Conservation (phyloP, 2,888 invertebrate genomes). For the Phasia obesa region DNA sequence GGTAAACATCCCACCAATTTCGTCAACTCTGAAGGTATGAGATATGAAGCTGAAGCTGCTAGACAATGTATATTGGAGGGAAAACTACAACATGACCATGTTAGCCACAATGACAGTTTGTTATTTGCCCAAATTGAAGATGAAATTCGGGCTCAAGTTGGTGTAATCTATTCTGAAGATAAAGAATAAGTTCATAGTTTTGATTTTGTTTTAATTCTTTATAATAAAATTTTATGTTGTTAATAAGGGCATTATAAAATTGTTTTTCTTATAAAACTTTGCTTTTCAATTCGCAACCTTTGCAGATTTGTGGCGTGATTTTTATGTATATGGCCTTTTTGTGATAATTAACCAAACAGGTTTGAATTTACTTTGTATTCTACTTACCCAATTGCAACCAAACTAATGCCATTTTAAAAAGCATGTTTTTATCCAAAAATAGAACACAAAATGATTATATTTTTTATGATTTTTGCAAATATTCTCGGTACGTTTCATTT, state of each 20-base stretch:
- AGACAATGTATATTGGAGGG: constrained; percentile 86
- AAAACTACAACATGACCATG: constrained; percentile 86
- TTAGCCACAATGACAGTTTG: constrained; percentile 87
- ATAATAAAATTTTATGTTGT: background rate
- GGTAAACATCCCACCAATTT: constrained; percentile 85
- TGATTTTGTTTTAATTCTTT: background rate
- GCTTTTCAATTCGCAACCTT: no score
- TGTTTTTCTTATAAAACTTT: no score
- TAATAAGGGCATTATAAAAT: no score
- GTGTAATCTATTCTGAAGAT: constrained; percentile 84
- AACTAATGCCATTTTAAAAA: background rate
- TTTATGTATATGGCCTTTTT: no score
- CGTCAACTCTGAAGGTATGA: constrained; percentile 88
- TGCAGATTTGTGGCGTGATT: no score
- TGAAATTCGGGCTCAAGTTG: constrained; percentile 87
- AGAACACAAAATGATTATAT: background rate
- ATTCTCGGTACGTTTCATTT: constrained; percentile 61
- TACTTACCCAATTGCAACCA: background rate
- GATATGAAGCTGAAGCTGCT: constrained; percentile 91
- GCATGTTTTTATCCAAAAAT: background rate
- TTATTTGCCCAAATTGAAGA: constrained; percentile 88
- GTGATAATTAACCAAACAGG: no score
- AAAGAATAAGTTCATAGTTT: constrained; percentile 29
- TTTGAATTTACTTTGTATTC: background rate
- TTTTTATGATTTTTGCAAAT: constrained; percentile 62